phyloP scores from a whole-genome alignment of 1,140 invertebrate species.

The Caerostris darwini region DNA sequence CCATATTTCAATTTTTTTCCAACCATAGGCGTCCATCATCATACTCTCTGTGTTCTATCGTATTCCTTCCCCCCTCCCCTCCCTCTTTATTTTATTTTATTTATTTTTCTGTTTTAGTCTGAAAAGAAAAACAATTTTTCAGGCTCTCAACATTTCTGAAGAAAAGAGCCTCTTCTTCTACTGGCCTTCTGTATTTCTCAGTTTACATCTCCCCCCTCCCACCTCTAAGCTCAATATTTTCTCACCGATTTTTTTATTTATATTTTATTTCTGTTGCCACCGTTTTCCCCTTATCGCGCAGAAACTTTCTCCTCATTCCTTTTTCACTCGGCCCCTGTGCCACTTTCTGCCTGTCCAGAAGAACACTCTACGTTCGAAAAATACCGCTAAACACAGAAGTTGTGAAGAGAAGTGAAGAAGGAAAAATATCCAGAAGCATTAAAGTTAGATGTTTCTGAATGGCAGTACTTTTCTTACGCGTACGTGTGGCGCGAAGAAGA shows the following conservation, averaged over 20 bases:
- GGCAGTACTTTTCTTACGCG: not conserved
- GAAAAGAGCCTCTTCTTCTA: slow-evolving; percentile 26
- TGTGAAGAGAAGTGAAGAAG: not conserved
- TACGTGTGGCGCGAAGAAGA: not conserved
- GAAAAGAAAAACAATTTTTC: slow-evolving; percentile 65
- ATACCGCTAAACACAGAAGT: not conserved
- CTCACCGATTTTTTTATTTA: not conserved
- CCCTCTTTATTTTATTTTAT: not conserved
- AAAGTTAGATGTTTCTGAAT: slow-evolving; percentile 38
- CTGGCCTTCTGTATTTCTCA: slow-evolving; percentile 64
- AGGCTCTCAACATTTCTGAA: slow-evolving; percentile 62
- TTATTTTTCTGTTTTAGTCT: slow-evolving; percentile 5
- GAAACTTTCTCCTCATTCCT: slow-evolving; percentile 23
- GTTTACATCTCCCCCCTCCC: slow-evolving; percentile 51
- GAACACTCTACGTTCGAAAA: not conserved
- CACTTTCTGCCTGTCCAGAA: not conserved
- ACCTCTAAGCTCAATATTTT: slow-evolving; percentile 68
- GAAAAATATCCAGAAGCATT: not conserved
- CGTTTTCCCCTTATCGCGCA: slow-evolving; percentile 10
- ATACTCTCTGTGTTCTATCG: slow-evolving; percentile 69
- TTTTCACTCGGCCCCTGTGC: not conserved
- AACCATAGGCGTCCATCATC: slow-evolving; percentile 51
- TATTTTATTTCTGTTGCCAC: not conserved
- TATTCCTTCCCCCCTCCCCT: not conserved
- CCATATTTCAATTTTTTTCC: slow-evolving; percentile 33